phyloP scores from a whole-genome alignment of 1,140 invertebrate species.

The Bombyx mandarina region DNA sequence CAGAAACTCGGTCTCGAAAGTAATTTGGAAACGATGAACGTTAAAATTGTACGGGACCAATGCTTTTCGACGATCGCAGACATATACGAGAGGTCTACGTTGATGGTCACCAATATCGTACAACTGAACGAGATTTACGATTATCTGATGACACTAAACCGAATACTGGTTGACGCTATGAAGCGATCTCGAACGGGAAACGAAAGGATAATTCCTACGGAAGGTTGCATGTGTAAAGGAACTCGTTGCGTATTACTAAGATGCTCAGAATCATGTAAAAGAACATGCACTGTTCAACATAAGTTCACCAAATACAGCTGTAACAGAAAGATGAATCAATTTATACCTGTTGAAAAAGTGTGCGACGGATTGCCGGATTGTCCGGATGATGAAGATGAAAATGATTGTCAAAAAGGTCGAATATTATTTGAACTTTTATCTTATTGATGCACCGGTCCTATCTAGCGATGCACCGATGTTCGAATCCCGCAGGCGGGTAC shows the following conservation, averaged over 20 bases:
- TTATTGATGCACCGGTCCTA: too few species aligned
- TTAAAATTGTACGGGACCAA: constrained; percentile 26
- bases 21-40: constrained; percentile 6
- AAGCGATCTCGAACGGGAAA: constrained; percentile 43
- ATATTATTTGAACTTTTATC: constrained; percentile 1
- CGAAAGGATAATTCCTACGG: constrained; percentile 22
- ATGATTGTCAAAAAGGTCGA: constrained; percentile 32
- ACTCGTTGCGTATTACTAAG: constrained; percentile 22
- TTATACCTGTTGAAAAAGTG: constrained; percentile 25
- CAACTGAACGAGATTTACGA: constrained; percentile 27
- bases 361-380: constrained; percentile 43
- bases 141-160: constrained; percentile 31
- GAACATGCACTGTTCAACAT: constrained; percentile 33
- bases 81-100: constrained; percentile 20
- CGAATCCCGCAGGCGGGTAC: too few species aligned
- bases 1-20: constrained; percentile 20
- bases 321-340: constrained; percentile 14
- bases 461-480: too few species aligned
- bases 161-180: constrained; percentile 32
- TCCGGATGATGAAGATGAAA: constrained; percentile 41
- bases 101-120: constrained; percentile 13
- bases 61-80: constrained; percentile 22
- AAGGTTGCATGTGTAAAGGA: constrained; percentile 36
- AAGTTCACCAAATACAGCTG: constrained; percentile 36
- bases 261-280: constrained; percentile 33